Evolutionary conservation across 1,140 invertebrate genomes (phyloP).

Genomic region (Psilanteris sp.): DNA sequence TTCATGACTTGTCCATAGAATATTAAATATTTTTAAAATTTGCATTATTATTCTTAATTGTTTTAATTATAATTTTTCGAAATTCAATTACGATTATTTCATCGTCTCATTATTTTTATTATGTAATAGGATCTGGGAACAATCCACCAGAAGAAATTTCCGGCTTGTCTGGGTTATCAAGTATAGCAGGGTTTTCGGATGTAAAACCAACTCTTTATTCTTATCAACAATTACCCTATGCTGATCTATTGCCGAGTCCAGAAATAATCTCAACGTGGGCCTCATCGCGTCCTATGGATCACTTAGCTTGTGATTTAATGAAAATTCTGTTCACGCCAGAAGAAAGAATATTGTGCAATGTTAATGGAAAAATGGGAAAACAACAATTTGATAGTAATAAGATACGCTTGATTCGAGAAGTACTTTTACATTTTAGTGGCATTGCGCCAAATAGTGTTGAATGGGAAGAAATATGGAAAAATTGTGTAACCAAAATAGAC

Average conservation of each 20-base stretch:
- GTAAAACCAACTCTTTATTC: slow-evolving; percentile 71
- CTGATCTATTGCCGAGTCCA: slow-evolving; percentile 77
- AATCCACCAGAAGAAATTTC: slow-evolving; percentile 73
- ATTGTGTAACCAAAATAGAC: slow-evolving; percentile 80
- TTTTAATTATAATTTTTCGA: too few relatives aligned
- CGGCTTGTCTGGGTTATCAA: slow-evolving; percentile 71
- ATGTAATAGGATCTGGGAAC: slow-evolving; percentile 72
- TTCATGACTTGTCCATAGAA: too few relatives aligned
- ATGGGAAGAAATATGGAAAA: slow-evolving; percentile 80
- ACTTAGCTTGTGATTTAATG: slow-evolving; percentile 80
- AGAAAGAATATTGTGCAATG: slow-evolving; percentile 79
- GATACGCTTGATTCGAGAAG: slow-evolving; percentile 78
- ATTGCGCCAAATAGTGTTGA: slow-evolving; percentile 74
- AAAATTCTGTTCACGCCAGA: slow-evolving; percentile 79
- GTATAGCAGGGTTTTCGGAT: slow-evolving; percentile 70
- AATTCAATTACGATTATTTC: too few relatives aligned
- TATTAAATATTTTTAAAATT: too few relatives aligned
- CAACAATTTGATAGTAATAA: slow-evolving; percentile 80
- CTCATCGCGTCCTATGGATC: slow-evolving; percentile 78
- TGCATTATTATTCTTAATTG: too few relatives aligned
- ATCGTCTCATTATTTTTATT: too few relatives aligned
- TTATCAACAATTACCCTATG: slow-evolving; percentile 79
- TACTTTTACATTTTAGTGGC: slow-evolving; percentile 77
- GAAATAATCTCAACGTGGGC: slow-evolving; percentile 79
- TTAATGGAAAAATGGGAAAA: slow-evolving; percentile 81